A percentile compares a stretch with the other conserved stretches of the same genome.
phyloP scores from a whole-genome alignment of 2,797 vertebrate genomes.

The Knipowitschia caucasica region DNA sequence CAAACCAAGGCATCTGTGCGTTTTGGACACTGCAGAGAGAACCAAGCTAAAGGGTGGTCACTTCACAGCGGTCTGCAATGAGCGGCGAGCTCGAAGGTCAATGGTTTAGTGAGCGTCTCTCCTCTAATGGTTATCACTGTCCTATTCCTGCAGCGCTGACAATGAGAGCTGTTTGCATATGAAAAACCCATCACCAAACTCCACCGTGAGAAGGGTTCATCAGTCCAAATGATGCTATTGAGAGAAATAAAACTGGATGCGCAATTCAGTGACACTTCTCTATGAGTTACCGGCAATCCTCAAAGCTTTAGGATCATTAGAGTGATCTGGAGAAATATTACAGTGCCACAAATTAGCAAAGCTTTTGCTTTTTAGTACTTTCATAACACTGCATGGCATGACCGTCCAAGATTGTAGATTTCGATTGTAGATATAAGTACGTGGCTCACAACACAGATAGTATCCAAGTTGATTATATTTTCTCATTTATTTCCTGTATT shows the following conservation, averaged over 20 bases:
- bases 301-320: slow-evolving; percentile 26
- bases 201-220: slow-evolving; percentile 41
- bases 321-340: slow-evolving; percentile 26
- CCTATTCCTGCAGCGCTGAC: slow-evolving; percentile 41
- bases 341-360: slow-evolving; percentile 36
- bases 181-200: slow-evolving; percentile 43
- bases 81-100: slow-evolving; percentile 28
- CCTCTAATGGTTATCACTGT: slow-evolving; percentile 43
- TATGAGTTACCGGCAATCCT: slow-evolving; percentile 38
- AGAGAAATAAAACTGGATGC: slow-evolving; percentile 27
- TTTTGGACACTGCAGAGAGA: too few species aligned
- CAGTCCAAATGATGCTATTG: slow-evolving; percentile 20
- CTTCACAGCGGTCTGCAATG: slow-evolving; percentile 35
- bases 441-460: too few species aligned
- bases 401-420: slow-evolving; percentile 14
- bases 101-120: slow-evolving; percentile 22
- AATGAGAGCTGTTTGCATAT: slow-evolving; percentile 45
- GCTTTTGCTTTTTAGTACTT: slow-evolving; percentile 14
- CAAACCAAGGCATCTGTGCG: too few species aligned
- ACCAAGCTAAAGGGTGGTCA: slow-evolving; percentile 21
- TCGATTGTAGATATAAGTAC: too few species aligned
- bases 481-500: too few species aligned
- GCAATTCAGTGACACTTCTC: slow-evolving; percentile 20
- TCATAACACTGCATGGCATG: slow-evolving; percentile 3
- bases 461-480: too few species aligned